These are phyloP conservation scores for Podarcis raffonei DNA, from an alignment of 2,113 vertebrate species.

Conservation along the genomic window DNA sequence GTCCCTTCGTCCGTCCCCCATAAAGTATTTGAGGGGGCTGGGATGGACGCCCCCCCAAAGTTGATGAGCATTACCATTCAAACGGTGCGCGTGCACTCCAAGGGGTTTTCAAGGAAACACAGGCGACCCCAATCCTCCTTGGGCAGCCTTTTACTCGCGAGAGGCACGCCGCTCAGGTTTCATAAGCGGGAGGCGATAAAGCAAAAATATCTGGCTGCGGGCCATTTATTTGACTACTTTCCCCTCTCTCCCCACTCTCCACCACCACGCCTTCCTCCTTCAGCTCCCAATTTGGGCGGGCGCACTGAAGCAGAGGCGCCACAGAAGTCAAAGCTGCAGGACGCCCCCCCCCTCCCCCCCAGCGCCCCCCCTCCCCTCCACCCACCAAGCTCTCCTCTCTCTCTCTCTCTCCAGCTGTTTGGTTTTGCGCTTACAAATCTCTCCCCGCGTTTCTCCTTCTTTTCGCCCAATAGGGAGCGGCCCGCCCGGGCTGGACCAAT, in stretches of 20 bases:
- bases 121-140: no score
- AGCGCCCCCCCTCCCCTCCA: no score
- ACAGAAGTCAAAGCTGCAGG: neutral
- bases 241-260: neutral
- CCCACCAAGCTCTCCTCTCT: neutral
- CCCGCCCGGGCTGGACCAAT: constrained; percentile 29
- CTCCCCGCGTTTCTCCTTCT: neutral
- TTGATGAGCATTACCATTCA: no score
- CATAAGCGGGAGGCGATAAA: neutral
- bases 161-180: neutral
- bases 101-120: no score
- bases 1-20: no score
- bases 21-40: no score
- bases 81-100: no score
- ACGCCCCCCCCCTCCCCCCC: no score
- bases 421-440: neutral
- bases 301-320: no score
- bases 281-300: neutral
- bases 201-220: no score
- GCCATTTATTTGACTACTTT: neutral
- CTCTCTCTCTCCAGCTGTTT: constrained; percentile 38
- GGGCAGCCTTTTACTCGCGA: no score
- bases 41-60: no score
- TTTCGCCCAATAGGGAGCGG: neutral
- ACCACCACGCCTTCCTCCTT: neutral